Evolutionary conservation across 2,797 vertebrate species (phyloP).

Genomic region (Periparus ater): DNA sequence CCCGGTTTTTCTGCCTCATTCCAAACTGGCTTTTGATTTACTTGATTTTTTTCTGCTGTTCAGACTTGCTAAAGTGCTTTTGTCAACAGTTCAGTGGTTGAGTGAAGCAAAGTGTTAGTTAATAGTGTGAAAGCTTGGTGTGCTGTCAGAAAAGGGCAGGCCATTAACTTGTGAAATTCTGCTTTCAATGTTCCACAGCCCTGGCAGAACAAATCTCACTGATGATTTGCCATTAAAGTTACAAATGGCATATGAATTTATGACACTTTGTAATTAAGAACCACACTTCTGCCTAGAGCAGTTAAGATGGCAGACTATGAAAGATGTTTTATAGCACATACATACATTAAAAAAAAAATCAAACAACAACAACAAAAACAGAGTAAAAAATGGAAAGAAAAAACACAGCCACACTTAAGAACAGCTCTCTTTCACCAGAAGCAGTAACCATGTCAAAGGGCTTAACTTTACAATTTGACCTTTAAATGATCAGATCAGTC

Average conservation of each 20-base stretch:
- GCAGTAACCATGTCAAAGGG: not conserved
- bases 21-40: conserved; percentile 53
- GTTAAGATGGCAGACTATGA: not conserved
- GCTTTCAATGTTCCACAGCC: conserved; percentile 33
- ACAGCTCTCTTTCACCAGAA: not conserved
- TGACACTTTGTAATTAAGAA: conserved; percentile 65
- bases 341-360: not conserved
- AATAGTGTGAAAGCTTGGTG: conserved; percentile 75
- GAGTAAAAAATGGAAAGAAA: not conserved
- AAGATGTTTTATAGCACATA: not conserved
- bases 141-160: conserved; percentile 75
- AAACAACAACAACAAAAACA: not conserved
- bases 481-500: not conserved
- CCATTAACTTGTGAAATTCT: conserved; percentile 74
- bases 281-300: not conserved
- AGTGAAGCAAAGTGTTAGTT: conserved; percentile 75
- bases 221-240: conserved; percentile 59
- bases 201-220: conserved; percentile 57
- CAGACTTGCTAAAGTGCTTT: conserved; percentile 72
- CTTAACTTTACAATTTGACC: not conserved
- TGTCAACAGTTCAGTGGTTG: conserved; percentile 75
- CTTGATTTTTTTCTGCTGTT: conserved; percentile 65
- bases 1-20: conserved; percentile 41
- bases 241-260: conserved; percentile 59
- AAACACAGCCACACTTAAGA: not conserved